Conservation (phyloP, 2,113 vertebrate species). For the Atlantisia rogersi region DNA sequence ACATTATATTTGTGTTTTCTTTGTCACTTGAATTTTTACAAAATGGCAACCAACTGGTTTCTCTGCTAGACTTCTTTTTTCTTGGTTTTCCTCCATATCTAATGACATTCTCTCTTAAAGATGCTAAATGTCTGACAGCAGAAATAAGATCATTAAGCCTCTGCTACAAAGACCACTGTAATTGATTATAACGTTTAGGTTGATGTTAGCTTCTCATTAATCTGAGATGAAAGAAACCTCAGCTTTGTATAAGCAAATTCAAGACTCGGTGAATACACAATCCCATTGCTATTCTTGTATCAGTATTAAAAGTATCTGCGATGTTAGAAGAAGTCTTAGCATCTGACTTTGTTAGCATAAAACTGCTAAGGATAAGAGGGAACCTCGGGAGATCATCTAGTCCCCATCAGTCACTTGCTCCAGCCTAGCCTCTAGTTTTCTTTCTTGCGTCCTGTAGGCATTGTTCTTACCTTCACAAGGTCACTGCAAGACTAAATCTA, state of each 20-base stretch:
- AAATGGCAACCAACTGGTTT: neutral
- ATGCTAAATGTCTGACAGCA: neutral
- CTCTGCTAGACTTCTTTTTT: neutral
- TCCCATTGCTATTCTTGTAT: neutral
- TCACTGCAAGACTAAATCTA: neutral
- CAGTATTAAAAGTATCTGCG: neutral
- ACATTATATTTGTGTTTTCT: neutral
- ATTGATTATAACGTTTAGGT: neutral
- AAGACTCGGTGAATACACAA: neutral
- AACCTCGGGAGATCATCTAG: neutral
- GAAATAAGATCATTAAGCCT: neutral
- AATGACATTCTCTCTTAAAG: neutral
- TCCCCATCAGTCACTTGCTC: neutral
- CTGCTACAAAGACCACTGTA: neutral
- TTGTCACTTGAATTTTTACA: neutral
- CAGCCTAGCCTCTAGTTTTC: neutral
- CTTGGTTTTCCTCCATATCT: neutral
- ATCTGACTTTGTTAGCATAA: neutral
- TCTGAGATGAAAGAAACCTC: neutral
- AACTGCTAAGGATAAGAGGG: neutral
- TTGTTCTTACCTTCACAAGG: neutral
- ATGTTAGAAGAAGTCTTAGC: neutral
- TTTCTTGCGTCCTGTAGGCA: neutral
- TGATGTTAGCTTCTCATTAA: neutral
- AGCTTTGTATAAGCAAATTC: neutral